Conservation (phyloP, 2,797 vertebrate species). For the Aotus griseimembra region DNA sequence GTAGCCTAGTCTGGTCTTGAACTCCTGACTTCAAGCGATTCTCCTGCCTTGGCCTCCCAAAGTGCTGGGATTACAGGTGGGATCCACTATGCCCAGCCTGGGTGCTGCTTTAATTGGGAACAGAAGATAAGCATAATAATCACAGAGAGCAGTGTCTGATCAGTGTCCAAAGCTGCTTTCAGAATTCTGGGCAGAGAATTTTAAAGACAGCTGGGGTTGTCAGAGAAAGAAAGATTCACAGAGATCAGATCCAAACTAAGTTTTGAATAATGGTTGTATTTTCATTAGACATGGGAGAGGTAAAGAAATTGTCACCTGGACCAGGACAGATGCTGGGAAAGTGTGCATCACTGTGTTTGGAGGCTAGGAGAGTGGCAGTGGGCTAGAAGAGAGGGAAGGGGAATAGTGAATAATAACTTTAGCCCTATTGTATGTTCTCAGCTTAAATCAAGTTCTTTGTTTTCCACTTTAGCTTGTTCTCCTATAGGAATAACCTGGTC, state of each 20-base stretch:
- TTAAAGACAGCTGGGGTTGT: background rate
- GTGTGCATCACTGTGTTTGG: background rate
- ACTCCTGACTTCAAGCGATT: too few species aligned
- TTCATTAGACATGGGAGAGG: background rate
- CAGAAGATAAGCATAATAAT: background rate
- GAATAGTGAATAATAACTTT: background rate
- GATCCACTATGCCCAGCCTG: too few species aligned
- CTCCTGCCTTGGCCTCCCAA: too few species aligned
- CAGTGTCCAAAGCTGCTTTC: background rate
- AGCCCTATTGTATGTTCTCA: background rate
- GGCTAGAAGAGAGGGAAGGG: background rate
- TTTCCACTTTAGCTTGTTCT: slow-evolving; percentile 2
- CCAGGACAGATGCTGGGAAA: background rate
- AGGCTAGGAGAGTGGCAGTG: background rate
- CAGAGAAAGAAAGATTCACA: background rate
- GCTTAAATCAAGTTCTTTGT: background rate
- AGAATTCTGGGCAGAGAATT: background rate
- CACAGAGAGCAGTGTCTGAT: background rate
- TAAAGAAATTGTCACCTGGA: background rate
- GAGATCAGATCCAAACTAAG: background rate
- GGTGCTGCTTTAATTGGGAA: background rate
- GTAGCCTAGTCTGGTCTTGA: too few species aligned
- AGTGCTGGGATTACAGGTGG: too few species aligned
- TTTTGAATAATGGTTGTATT: slow-evolving; percentile 1
- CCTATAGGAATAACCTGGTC: background rate